Evolutionary conservation across 2,797 vertebrate species (phyloP).

Genomic region (Hypotaenidia okinawae): DNA sequence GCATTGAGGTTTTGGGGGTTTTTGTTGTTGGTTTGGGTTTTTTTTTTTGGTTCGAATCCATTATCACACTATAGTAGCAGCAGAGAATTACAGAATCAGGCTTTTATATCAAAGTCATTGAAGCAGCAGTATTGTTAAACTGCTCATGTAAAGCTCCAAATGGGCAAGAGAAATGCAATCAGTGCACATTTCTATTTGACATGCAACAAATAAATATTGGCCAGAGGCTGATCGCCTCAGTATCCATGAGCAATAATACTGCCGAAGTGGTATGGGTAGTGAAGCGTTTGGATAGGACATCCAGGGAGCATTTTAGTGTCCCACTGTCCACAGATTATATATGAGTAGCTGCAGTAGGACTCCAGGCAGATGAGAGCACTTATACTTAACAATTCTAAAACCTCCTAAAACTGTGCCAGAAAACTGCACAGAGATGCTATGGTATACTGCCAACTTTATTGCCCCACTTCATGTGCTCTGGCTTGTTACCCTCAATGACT

Average conservation of each 20-base stretch:
- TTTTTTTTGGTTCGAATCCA: not conserved
- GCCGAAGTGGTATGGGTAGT: not conserved
- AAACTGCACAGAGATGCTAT: not conserved
- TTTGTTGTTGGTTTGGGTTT: not conserved
- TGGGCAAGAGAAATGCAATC: not conserved
- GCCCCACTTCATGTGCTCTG: fast-evolving
- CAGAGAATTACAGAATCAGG: not conserved
- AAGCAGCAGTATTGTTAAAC: slow-evolving; percentile 39
- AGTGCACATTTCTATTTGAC: not conserved
- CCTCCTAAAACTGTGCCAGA: not conserved
- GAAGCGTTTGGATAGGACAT: not conserved
- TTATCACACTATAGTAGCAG: not conserved
- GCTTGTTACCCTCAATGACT: not conserved
- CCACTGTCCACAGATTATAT: not conserved
- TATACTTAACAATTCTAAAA: not conserved
- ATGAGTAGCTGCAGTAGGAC: not conserved
- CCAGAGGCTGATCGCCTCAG: not conserved
- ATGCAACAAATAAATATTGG: not conserved
- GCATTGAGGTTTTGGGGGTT: not conserved
- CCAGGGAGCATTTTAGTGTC: not conserved
- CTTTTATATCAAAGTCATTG: not conserved
- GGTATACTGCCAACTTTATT: not conserved
- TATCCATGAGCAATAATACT: not conserved
- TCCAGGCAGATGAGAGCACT: not conserved
- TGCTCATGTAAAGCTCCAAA: slow-evolving; percentile 34